A percentile compares a stretch with the other conserved stretches of the same genome.
Evolutionary conservation across 2,888 invertebrate genomes (phyloP).

Genomic region (Spicauda simplicius): DNA sequence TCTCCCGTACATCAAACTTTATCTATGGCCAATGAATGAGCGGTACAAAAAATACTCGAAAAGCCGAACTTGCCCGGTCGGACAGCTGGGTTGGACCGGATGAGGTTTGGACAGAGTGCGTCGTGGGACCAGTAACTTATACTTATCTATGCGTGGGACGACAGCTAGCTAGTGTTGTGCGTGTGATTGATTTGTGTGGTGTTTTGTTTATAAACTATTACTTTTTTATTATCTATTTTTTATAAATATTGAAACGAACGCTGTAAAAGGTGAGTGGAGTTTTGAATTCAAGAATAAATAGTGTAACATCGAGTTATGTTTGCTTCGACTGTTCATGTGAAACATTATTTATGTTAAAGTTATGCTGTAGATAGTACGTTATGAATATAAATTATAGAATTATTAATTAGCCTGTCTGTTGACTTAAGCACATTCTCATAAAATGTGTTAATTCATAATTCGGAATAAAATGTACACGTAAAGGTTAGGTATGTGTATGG

Average conservation of each 20-base stretch:
- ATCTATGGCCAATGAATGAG: background rate
- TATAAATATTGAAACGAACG: conserved; percentile 17
- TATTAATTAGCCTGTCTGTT: background rate
- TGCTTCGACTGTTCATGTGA: background rate
- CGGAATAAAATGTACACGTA: background rate
- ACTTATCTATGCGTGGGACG: too few relatives aligned
- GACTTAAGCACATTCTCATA: background rate
- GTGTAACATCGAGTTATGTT: background rate
- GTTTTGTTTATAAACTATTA: conserved; percentile 31
- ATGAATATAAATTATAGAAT: background rate
- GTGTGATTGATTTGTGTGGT: conserved; percentile 36
- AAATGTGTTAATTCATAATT: background rate
- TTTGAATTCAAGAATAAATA: background rate
- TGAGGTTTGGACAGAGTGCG: background rate
- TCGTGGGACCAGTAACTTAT: too few relatives aligned
- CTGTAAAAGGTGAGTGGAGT: conserved; percentile 36
- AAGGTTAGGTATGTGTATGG: background rate
- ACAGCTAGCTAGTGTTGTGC: conserved; percentile 33
- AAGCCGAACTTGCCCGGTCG: background rate
- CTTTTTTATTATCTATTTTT: conserved; percentile 30
- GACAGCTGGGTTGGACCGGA: conserved; percentile 3
- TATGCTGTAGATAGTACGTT: background rate
- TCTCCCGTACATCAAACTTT: background rate
- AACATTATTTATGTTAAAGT: background rate
- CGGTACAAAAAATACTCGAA: background rate